A percentile compares a stretch with the other conserved stretches of the same genome.
These are phyloP conservation scores for Helogale parvula DNA, from an alignment of 2,113 vertebrate genomes.

Conservation along the genomic window DNA sequence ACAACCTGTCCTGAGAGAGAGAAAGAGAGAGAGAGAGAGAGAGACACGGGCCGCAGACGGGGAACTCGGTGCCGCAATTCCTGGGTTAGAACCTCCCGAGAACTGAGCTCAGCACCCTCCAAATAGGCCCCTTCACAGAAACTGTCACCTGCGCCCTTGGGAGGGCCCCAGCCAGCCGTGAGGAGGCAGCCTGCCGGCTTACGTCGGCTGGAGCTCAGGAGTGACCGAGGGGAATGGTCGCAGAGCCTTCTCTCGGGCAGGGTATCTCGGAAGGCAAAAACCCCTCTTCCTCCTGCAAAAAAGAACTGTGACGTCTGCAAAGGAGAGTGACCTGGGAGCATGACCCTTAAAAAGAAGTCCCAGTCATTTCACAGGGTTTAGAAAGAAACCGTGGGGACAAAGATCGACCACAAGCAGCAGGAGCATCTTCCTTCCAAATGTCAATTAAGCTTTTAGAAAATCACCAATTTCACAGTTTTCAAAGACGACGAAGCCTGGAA, in stretches of 20 bases:
- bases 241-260: neutral
- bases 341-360: neutral
- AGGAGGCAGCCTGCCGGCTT: neutral
- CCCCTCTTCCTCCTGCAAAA: neutral
- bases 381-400: neutral
- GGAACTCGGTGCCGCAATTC: neutral
- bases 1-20: neutral
- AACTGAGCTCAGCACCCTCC: neutral
- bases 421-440: neutral
- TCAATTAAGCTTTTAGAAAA: neutral
- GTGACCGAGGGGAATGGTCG: neutral
- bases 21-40: neutral
- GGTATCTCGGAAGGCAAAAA: neutral
- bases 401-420: neutral
- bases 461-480: neutral
- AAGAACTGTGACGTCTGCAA: neutral
- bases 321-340: neutral
- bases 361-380: neutral
- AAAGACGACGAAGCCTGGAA: neutral
- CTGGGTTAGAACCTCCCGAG: neutral
- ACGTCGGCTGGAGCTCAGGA: neutral
- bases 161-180: no score
- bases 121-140: neutral
- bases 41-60: rapidly evolving
- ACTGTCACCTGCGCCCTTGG: neutral